A percentile compares a stretch with the other conserved stretches of the same genome.
Evolutionary conservation across 2,113 vertebrate genomes (phyloP).

Genomic region (Nothoprocta pentlandii): DNA sequence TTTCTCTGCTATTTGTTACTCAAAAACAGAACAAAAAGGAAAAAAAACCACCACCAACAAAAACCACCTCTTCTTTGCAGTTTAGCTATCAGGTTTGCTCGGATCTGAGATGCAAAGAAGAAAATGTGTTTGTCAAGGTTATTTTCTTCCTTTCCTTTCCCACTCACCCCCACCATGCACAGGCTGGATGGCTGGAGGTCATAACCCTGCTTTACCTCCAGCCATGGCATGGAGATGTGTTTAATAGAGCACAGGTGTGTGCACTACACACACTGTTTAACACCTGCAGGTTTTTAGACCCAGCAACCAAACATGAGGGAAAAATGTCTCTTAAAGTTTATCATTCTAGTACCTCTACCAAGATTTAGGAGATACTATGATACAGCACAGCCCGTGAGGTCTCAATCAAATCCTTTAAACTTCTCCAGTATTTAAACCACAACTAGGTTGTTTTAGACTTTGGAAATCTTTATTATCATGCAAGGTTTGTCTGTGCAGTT

Average conservation of each 20-base stretch:
- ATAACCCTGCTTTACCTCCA: neutral
- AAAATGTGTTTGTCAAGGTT: neutral
- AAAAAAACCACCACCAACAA: neutral
- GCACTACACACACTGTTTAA: neutral
- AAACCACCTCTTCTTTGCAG: neutral
- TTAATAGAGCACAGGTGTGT: neutral
- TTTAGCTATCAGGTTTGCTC: neutral
- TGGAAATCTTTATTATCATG: neutral
- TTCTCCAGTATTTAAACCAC: neutral
- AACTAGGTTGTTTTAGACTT: neutral
- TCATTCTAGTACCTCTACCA: neutral
- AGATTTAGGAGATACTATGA: neutral
- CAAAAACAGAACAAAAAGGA: neutral
- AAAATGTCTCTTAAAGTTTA: neutral
- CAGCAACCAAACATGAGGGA: neutral
- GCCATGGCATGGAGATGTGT: neutral
- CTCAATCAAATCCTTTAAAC: neutral
- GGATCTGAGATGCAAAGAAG: neutral
- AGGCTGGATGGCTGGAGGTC: neutral
- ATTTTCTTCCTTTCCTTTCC: neutral
- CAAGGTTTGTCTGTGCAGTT: neutral
- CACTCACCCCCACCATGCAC: neutral
- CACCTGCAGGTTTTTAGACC: neutral
- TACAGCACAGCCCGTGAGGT: neutral
- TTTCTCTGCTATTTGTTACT: neutral